phyloP scores from a whole-genome alignment of 1,140 invertebrate genomes.

The Zaprionus camerounensis region DNA sequence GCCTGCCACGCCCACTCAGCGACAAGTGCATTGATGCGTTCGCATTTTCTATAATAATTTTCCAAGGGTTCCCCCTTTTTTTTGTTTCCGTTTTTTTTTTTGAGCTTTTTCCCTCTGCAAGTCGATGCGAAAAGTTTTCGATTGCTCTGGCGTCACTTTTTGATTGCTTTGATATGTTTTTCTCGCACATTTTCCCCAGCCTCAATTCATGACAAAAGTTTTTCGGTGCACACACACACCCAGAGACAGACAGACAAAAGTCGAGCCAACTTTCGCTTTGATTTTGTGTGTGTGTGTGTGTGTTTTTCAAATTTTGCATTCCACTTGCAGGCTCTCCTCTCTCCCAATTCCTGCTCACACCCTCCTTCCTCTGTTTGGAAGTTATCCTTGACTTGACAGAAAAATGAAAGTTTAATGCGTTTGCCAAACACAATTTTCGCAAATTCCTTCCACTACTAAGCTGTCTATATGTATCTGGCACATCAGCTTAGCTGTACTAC shows the following conservation, averaged over 20 bases:
- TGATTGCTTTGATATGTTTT: slow-evolving; percentile 83
- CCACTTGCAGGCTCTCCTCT: slow-evolving; percentile 10
- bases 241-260: slow-evolving; percentile 55
- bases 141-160: slow-evolving; percentile 84
- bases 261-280: slow-evolving; percentile 80
- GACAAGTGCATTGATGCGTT: slow-evolving; percentile 72
- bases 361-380: background rate
- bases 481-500: background rate
- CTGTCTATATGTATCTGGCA: background rate
- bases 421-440: slow-evolving; percentile 83
- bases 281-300: slow-evolving; percentile 52
- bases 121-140: slow-evolving; percentile 81
- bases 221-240: slow-evolving; percentile 52
- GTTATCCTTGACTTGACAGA: slow-evolving; percentile 77
- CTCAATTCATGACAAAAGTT: slow-evolving; percentile 82
- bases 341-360: no score
- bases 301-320: slow-evolving; percentile 57
- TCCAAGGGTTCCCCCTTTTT: background rate
- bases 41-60: slow-evolving; percentile 65
- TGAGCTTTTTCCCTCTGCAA: slow-evolving; percentile 22
- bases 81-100: slow-evolving; percentile 26
- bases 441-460: slow-evolving; percentile 49
- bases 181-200: slow-evolving; percentile 80
- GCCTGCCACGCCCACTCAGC: background rate
- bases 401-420: slow-evolving; percentile 84